Evolutionary conservation across 1,140 invertebrate species (phyloP).

Genomic region (Eupristina koningsbergeri): DNA sequence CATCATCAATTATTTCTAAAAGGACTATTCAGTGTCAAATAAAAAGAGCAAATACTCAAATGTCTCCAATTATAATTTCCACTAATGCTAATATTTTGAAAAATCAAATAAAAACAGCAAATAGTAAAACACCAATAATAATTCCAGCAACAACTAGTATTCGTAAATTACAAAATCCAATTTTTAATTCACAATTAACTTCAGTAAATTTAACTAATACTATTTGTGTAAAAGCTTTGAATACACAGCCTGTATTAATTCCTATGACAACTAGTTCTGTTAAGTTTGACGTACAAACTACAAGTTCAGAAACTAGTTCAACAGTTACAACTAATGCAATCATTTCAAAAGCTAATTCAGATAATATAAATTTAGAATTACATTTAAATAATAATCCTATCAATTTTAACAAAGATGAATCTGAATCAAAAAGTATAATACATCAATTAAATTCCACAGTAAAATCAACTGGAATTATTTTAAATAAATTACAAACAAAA

Average conservation of each 20-base stretch:
- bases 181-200: not conserved
- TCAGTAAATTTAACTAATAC: slow-evolving; percentile 9
- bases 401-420: not conserved
- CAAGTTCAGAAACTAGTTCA: not conserved
- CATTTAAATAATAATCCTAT: not conserved
- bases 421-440: not conserved
- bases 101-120: slow-evolving; percentile 34
- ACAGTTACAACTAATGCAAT: not conserved
- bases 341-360: not conserved
- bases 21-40: slow-evolving; percentile 8
- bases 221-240: not conserved
- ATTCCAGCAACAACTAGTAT: slow-evolving; percentile 25
- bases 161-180: slow-evolving; percentile 24
- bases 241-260: slow-evolving; percentile 18
- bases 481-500: slow-evolving; percentile 34
- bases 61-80: slow-evolving; percentile 21
- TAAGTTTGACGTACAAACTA: not conserved
- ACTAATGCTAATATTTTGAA: slow-evolving; percentile 31
- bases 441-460: not conserved
- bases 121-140: slow-evolving; percentile 39
- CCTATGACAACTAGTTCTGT: not conserved
- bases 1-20: not conserved
- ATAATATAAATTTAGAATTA: not conserved
- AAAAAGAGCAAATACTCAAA: not conserved
- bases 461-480: slow-evolving; percentile 1